Evolutionary conservation across 1,140 invertebrate genomes (phyloP), one percentile per base, ranked within the genome.

Genomic region (Cherax quadricarinatus): DNA sequence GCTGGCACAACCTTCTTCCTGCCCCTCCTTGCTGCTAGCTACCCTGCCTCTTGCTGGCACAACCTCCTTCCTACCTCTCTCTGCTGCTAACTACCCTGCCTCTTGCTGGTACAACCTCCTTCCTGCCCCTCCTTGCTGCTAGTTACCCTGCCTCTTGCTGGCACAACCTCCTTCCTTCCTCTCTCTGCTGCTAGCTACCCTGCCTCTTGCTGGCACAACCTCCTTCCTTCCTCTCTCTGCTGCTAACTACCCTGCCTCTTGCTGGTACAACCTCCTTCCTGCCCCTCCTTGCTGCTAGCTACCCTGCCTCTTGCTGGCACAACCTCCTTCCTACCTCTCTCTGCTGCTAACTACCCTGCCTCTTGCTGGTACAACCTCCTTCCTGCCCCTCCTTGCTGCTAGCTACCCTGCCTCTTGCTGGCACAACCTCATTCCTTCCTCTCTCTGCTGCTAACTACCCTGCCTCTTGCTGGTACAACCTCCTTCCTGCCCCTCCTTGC

Each of bases 341-440:
- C 48, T 21, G 24, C 14, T 51, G 4, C 60, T 7, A 78, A 24
- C 53, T 60, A 24, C 81, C 53, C 24, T 66, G 12, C 41, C 57
- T 60, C 79, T 78, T 21, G 78, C 80, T 53, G 24, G 78, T 49
- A 51, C 75, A n/a, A n/a, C n/a, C n/a, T n/a, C n/a, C n/a, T n/a
- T n/a, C n/a, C n/a, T n/a, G n/a, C n/a, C n/a, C n/a, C n/a, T n/a
- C n/a, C n/a, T n/a, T n/a, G n/a, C n/a, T n/a, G n/a, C n/a, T n/a
- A n/a, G n/a, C n/a, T n/a, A n/a, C n/a, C n/a, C 86, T 78, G 21
- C 48, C 73, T 60, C 80, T 41, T n/a, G 78, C 80, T 53, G 1
- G 78, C 75, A 51, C 75, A 14, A 24, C n/a, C 51, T 51, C 51
- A 4, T 70, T 88, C 86, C n/a, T n/a, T n/a, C n/a, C n/a, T n/a